Evolutionary conservation across 2,797 vertebrate species (phyloP).

Genomic region (Tadarida brasiliensis): DNA sequence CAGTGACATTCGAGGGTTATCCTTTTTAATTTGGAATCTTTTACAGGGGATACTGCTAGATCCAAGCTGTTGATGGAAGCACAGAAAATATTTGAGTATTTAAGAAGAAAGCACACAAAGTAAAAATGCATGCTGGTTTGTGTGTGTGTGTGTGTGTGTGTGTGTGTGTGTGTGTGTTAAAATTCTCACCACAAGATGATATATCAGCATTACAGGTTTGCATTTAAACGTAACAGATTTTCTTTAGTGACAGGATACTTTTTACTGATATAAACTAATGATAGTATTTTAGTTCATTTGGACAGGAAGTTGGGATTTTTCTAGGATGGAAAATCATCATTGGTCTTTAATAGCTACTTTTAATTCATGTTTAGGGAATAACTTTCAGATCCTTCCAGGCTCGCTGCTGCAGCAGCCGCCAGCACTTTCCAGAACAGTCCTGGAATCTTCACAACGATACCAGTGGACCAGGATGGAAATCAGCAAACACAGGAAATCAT

Average conservation of each 20-base stretch:
- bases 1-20: background rate
- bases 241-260: background rate
- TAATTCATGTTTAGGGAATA: conserved; percentile 51
- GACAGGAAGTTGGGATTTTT: background rate
- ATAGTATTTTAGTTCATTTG: background rate
- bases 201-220: background rate
- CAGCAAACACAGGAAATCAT: conserved; percentile 72
- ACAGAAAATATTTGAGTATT: background rate
- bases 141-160: background rate
- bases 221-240: background rate
- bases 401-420: conserved; percentile 54
- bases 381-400: background rate
- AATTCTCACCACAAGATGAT: background rate
- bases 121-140: background rate
- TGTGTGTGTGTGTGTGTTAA: background rate
- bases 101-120: background rate
- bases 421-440: conserved; percentile 36
- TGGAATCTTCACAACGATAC: conserved; percentile 61
- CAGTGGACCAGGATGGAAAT: conserved; percentile 62
- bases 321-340: background rate
- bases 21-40: background rate
- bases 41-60: background rate
- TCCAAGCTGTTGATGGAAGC: background rate
- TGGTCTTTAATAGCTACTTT: conserved; percentile 46
- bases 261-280: background rate